phyloP scores from a whole-genome alignment of 2,888 invertebrate species.

The Rhamphomyia laevipes region DNA sequence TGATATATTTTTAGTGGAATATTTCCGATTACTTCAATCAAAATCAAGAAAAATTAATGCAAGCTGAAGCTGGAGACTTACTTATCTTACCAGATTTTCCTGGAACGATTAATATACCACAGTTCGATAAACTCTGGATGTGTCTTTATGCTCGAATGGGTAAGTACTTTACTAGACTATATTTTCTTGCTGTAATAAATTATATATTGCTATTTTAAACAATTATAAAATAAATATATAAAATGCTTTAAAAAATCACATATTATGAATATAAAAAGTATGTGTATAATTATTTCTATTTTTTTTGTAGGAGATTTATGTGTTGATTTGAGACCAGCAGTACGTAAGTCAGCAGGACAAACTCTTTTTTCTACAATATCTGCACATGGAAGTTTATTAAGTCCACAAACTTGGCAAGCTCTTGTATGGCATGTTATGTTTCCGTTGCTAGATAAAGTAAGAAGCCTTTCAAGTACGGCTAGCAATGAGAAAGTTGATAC shows the following conservation, averaged over 20 bases:
- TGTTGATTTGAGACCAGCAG: slow-evolving; percentile 89
- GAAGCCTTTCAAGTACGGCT: slow-evolving; percentile 50
- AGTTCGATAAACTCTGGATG: slow-evolving; percentile 93
- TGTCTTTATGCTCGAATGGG: slow-evolving; percentile 76
- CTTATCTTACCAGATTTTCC: slow-evolving; percentile 76
- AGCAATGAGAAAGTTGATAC: slow-evolving; percentile 66
- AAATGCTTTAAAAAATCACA: no score
- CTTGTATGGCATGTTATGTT: slow-evolving; percentile 93
- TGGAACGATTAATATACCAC: slow-evolving; percentile 69
- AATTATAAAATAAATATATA: no score
- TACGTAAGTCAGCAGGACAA: slow-evolving; percentile 93
- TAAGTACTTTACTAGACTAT: slow-evolving; percentile 37
- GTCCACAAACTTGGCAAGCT: slow-evolving; percentile 85
- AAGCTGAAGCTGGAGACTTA: slow-evolving; percentile 58
- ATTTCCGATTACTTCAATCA: slow-evolving; percentile 96
- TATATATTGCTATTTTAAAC: neutral
- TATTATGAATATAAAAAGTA: no score
- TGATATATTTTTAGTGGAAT: slow-evolving; percentile 69
- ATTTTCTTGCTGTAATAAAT: neutral
- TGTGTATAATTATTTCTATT: no score
- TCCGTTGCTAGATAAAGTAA: slow-evolving; percentile 86
- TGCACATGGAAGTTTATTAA: slow-evolving; percentile 83
- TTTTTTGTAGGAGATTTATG: slow-evolving; percentile 63
- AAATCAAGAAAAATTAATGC: slow-evolving; percentile 75
- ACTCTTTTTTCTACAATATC: slow-evolving; percentile 95